Evolutionary conservation across 2,113 vertebrate species (phyloP), one percentile per base, ranked within the genome.

Genomic region (Mustelus asterias): DNA sequence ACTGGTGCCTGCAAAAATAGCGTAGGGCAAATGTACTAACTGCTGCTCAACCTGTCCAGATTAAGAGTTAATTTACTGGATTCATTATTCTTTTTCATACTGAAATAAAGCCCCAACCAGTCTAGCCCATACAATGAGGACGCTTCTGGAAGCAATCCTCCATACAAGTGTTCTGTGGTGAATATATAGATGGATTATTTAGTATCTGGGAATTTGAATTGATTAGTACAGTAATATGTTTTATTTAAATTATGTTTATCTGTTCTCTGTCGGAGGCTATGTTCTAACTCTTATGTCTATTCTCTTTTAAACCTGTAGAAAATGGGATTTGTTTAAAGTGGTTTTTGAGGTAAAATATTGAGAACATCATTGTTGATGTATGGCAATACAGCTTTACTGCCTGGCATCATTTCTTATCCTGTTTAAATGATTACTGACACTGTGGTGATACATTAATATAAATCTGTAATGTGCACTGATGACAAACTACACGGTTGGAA

Each of bases 371-470:
- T 95, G 96, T 97, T 96, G 97, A 97, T 98, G 98, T 98, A 95
- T 72, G 54, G 94, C 94, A 95, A 72, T 95, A 98, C 97, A 97
- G 98, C 98, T 97, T 97, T 98, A 97, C 97, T 97, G 97, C 98
- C 97, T 99, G 98, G 98, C 98, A 98, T 98, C 97, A 97, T 97
- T 98, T 98, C 98, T 97, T 97, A 98, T 98, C 98, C 98, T 97
- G 98, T 99, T 99, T 98, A 99, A 99, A 99, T 99, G 99, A 99
- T 98, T 99, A 98, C 98, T 99, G 99, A 99, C 99, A 99, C 99
- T 98, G 98, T 99, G 98, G 99, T 99, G 99, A 99, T 99, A 99
- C 98, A 99, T 99, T 99, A 99, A 99, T 99, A 99, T 99, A 99
- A 99, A 99, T 99, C 99, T 99, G 98, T 99, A 99, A 99, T 99